Percentiles rank a stretch among this genome's conserved stretches.
Evolutionary conservation across 2,797 vertebrate species (phyloP).

Genomic region (Trachurus trachurus): DNA sequence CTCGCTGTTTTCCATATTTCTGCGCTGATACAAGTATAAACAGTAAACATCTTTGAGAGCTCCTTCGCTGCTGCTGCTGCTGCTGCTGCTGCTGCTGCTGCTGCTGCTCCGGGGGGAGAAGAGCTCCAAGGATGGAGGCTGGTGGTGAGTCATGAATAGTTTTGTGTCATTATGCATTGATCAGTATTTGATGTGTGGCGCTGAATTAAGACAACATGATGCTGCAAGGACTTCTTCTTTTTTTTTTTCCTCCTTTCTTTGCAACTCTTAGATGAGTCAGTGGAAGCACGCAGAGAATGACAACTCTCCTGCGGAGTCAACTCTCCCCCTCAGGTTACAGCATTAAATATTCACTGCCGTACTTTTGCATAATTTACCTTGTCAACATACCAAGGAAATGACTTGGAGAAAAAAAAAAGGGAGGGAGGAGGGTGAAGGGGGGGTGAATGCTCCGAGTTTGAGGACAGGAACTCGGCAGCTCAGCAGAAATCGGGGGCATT

Average conservation of each 20-base stretch:
- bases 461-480: constrained; percentile 20
- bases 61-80: neutral
- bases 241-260: neutral
- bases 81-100: neutral
- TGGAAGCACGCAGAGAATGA: constrained; percentile 51
- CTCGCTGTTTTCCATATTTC: constrained; percentile 61
- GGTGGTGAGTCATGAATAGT: constrained; percentile 43
- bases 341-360: constrained; percentile 83
- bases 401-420: constrained; percentile 47
- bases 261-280: constrained; percentile 56
- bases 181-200: constrained; percentile 64
- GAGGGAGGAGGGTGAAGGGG: neutral
- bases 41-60: constrained; percentile 47
- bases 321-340: constrained; percentile 81
- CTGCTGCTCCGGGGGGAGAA: constrained; percentile 12
- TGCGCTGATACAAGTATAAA: constrained; percentile 47
- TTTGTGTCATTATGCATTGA: constrained; percentile 41
- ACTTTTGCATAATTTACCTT: constrained; percentile 85
- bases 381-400: constrained; percentile 71
- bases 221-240: constrained; percentile 31
- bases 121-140: constrained; percentile 22
- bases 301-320: constrained; percentile 65
- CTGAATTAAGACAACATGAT: constrained; percentile 51
- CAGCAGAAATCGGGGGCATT: constrained; percentile 37
- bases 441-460: constrained; percentile 37